phyloP scores from a whole-genome alignment of 1,140 invertebrate species.

The Rhyzopertha dominica region DNA sequence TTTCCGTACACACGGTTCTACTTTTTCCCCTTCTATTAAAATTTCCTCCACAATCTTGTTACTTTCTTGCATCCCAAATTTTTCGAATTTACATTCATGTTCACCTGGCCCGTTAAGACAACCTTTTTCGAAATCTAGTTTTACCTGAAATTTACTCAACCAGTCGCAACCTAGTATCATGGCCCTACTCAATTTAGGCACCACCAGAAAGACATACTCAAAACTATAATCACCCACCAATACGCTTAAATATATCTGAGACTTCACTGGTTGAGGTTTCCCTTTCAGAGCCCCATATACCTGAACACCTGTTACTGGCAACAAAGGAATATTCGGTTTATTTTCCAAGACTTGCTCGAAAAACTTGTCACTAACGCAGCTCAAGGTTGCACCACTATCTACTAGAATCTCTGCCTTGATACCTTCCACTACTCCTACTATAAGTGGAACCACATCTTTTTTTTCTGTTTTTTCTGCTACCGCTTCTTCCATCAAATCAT shows the following conservation, averaged over 20 bases:
- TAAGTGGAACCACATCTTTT: too few relatives aligned
- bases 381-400: too few relatives aligned
- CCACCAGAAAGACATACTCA: slow-evolving; percentile 21
- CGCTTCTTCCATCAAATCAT: too few relatives aligned
- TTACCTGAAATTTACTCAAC: slow-evolving; percentile 19
- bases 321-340: slow-evolving; percentile 11
- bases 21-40: too few relatives aligned
- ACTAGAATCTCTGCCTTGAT: too few relatives aligned
- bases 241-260: slow-evolving; percentile 14
- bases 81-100: not conserved
- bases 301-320: slow-evolving; percentile 25
- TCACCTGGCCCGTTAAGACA: not conserved
- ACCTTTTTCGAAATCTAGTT: slow-evolving; percentile 12
- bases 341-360: slow-evolving; percentile 15
- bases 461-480: too few relatives aligned
- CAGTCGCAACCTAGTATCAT: slow-evolving; percentile 32
- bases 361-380: too few relatives aligned
- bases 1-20: too few relatives aligned
- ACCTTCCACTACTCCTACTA: too few relatives aligned
- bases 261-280: slow-evolving; percentile 20
- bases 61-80: too few relatives aligned
- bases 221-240: not conserved
- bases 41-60: too few relatives aligned
- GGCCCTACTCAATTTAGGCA: slow-evolving; percentile 17
- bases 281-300: slow-evolving; percentile 21